Conservation (phyloP, 2,888 invertebrate species). For the Athalia rosae region DNA sequence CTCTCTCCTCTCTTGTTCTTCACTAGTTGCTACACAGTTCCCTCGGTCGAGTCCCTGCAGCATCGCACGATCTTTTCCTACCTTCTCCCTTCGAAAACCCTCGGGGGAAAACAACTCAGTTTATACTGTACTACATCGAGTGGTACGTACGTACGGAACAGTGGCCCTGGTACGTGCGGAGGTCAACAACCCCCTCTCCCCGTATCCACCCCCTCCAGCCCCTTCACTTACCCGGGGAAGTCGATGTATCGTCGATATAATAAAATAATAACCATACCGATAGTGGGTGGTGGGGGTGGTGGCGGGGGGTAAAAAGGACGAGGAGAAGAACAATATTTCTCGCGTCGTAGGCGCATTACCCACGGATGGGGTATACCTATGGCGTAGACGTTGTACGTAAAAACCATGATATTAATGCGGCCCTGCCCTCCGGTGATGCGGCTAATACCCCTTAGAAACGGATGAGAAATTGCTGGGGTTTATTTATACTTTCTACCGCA, state of each 20-base stretch:
- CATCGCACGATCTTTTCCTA: not conserved
- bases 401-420: constrained; percentile 11
- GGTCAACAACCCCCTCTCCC: no score
- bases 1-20: no score
- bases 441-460: constrained; percentile 16
- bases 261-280: no score
- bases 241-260: no score
- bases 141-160: not conserved
- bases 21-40: not conserved
- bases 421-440: not conserved
- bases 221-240: no score
- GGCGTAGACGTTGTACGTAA: not conserved
- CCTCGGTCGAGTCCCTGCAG: not conserved
- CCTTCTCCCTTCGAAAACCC: not conserved
- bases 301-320: not conserved
- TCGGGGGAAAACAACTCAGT: constrained; percentile 2
- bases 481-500: constrained; percentile 9
- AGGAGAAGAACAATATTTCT: constrained; percentile 28
- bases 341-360: not conserved
- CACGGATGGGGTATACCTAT: no score
- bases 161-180: no score
- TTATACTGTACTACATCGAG: constrained; percentile 18
- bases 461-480: not conserved
- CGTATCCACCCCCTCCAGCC: no score
- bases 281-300: no score